Percentiles rank a stretch among this genome's conserved stretches.
Conservation (phyloP, 2,888 invertebrate genomes). For the Monoplex corrugatus region DNA sequence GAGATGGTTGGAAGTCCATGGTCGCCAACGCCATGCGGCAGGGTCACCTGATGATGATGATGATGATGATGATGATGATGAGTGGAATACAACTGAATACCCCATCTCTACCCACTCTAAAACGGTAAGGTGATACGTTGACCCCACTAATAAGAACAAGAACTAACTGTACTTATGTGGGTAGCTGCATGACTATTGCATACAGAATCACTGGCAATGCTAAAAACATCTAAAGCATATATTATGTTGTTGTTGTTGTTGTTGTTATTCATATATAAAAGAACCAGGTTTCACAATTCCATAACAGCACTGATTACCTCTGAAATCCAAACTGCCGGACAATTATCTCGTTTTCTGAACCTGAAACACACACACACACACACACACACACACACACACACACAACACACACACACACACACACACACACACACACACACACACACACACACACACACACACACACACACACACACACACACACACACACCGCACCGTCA, state of each 20-base stretch:
- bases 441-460: background rate
- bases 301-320: conserved; percentile 64
- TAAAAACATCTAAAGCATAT: background rate
- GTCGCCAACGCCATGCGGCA: too few species aligned
- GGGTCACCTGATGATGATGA: too few species aligned
- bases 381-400: background rate
- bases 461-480: too few species aligned
- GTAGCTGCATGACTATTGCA: too few species aligned
- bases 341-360: conserved; percentile 70
- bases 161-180: too few species aligned
- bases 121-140: too few species aligned
- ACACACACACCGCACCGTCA: too few species aligned
- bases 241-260: background rate
- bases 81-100: too few species aligned
- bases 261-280: background rate
- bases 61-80: too few species aligned
- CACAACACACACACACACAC: background rate
- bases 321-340: conserved; percentile 72
- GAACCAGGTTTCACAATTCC: background rate
- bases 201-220: background rate
- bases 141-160: too few species aligned
- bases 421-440: background rate
- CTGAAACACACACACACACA: conserved; percentile 57
- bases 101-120: too few species aligned
- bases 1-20: too few species aligned